Evolutionary conservation across 2,888 invertebrate genomes (phyloP).

Genomic region (Blera fallax): DNA sequence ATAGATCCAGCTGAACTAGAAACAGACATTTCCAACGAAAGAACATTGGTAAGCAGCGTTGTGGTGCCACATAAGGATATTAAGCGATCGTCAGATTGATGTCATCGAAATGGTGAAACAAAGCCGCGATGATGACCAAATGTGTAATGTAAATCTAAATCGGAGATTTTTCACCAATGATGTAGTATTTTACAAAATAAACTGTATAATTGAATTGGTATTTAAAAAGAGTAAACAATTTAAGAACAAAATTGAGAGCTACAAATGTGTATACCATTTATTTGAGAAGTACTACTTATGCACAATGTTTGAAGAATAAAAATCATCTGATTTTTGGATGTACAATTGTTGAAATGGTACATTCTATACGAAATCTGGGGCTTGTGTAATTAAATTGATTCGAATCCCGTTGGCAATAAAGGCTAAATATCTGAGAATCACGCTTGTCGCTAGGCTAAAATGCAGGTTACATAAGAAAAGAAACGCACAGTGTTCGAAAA

Average conservation of each 20-base stretch:
- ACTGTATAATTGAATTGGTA: constrained; percentile 67
- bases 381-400: too few relatives aligned
- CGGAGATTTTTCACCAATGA: constrained; percentile 52
- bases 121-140: constrained; percentile 52
- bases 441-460: too few relatives aligned
- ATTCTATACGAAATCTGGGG: too few relatives aligned
- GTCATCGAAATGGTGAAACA: background rate
- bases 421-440: too few relatives aligned
- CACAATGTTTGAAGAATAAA: too few relatives aligned
- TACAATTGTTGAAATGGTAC: too few relatives aligned
- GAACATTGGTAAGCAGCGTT: constrained; percentile 73
- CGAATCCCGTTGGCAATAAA: too few relatives aligned
- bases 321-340: too few relatives aligned
- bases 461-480: too few relatives aligned
- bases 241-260: constrained; percentile 26
- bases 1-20: constrained; percentile 73
- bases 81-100: constrained; percentile 58
- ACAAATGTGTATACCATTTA: background rate
- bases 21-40: constrained; percentile 69
- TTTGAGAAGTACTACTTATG: background rate
- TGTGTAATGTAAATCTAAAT: constrained; percentile 42
- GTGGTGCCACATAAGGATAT: constrained; percentile 64
- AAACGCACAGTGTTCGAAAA: too few relatives aligned
- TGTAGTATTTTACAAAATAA: constrained; percentile 65
- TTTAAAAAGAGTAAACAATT: constrained; percentile 60